phyloP scores from a whole-genome alignment of 2,113 vertebrate genomes.

The Seriola aureovittata region DNA sequence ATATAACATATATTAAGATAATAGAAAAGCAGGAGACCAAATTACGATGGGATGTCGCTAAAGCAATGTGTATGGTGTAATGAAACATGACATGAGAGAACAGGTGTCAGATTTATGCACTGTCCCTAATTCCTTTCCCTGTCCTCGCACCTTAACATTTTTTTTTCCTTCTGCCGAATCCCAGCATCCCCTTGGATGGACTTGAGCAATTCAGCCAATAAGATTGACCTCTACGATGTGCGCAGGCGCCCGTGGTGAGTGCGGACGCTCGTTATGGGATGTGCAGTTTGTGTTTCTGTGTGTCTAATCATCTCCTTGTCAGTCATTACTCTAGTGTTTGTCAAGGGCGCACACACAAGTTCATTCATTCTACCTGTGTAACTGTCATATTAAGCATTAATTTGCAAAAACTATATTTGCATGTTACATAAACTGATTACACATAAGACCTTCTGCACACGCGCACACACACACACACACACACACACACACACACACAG shows the following conservation, averaged over 20 bases:
- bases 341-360: neutral
- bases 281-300: neutral
- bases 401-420: conserved; percentile 13
- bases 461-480: neutral
- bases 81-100: no score
- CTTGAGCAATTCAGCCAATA: conserved; percentile 88
- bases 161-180: conserved; percentile 27
- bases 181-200: conserved; percentile 96
- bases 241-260: conserved; percentile 96
- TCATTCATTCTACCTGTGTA: neutral
- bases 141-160: no score
- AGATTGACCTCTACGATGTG: conserved; percentile 98
- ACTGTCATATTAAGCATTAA: conserved; percentile 17
- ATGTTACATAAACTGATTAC: conserved; percentile 5
- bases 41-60: no score
- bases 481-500: neutral
- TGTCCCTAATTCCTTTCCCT: no score
- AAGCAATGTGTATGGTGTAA: no score
- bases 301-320: neutral
- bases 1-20: no score
- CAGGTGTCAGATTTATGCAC: no score
- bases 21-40: no score
- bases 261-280: neutral
- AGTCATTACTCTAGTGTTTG: conserved; percentile 8
- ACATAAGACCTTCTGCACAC: neutral